A percentile compares a stretch with the other conserved stretches of the same genome.
Evolutionary conservation across 1,140 invertebrate genomes (phyloP).

Genomic region (Drosophila bipectinata): DNA sequence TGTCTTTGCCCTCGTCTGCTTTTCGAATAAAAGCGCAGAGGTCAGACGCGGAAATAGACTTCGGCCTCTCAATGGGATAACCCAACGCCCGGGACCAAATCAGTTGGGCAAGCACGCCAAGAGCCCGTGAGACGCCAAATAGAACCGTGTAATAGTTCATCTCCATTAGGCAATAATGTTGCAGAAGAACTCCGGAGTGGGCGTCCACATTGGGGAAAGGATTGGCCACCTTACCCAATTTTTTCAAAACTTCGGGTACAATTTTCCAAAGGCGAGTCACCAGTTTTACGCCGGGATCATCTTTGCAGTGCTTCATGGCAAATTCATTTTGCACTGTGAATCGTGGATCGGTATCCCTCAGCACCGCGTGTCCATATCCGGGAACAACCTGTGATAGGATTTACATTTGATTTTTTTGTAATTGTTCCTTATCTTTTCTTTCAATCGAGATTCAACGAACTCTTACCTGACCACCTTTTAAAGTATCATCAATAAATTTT

Average conservation of each 20-base stretch:
- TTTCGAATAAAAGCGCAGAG: constrained; percentile 9
- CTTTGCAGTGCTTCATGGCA: constrained; percentile 95
- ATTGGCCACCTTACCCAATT: constrained; percentile 98
- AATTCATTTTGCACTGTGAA: constrained; percentile 95
- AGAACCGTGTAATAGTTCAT: constrained; percentile 99
- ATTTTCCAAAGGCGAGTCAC: constrained; percentile 96
- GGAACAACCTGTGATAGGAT: constrained; percentile 89
- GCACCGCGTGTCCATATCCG: constrained; percentile 97
- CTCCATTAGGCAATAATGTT: constrained; percentile 97
- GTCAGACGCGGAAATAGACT: constrained; percentile 94
- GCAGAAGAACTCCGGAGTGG: constrained; percentile 95
- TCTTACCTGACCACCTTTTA: constrained; percentile 89
- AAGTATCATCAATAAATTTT: constrained; percentile 95
- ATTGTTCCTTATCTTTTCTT: background rate
- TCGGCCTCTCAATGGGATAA: constrained; percentile 97
- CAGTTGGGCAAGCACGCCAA: constrained; percentile 94
- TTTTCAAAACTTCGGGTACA: constrained; percentile 94
- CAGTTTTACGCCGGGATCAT: constrained; percentile 95
- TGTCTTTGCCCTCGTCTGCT: background rate
- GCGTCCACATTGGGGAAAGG: constrained; percentile 99
- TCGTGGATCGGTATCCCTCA: constrained; percentile 97
- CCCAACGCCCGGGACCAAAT: constrained; percentile 97
- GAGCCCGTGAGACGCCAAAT: constrained; percentile 96
- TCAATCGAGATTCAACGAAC: background rate
- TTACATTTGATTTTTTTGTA: background rate